Conservation (phyloP, 2,888 invertebrate species). For the Argyresthia goedartella region DNA sequence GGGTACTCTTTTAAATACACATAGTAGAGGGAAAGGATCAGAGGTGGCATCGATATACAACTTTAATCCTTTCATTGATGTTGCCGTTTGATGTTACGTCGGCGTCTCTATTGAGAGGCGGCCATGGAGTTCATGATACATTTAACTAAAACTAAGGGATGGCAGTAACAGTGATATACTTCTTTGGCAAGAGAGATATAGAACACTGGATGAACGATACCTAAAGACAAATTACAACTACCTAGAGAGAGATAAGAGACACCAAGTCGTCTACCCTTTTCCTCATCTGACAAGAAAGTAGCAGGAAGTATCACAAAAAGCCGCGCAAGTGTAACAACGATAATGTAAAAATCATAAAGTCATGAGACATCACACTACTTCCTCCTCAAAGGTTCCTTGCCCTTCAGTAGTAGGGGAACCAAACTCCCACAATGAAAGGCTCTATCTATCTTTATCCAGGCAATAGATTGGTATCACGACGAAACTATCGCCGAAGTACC, state of each 20-base stretch:
- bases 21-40: background rate
- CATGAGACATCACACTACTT: constrained; percentile 16
- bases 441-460: too few relatives aligned
- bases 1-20: background rate
- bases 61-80: constrained; percentile 13
- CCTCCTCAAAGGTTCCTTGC: constrained; percentile 27
- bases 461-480: too few relatives aligned
- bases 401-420: constrained; percentile 28
- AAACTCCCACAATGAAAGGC: constrained; percentile 43
- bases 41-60: background rate
- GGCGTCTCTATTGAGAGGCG: background rate
- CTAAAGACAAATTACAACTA: too few relatives aligned
- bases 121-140: too few relatives aligned
- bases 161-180: too few relatives aligned
- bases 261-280: too few relatives aligned
- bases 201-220: too few relatives aligned
- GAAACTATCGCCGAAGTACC: too few relatives aligned
- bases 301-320: background rate
- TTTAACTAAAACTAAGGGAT: too few relatives aligned
- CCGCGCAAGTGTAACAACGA: background rate
- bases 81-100: constrained; percentile 4
- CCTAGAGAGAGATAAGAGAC: too few relatives aligned
- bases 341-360: background rate
- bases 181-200: too few relatives aligned
- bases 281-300: background rate